Evolutionary conservation across 2,113 vertebrate species (phyloP).

Genomic region (Notothenia rossii): DNA sequence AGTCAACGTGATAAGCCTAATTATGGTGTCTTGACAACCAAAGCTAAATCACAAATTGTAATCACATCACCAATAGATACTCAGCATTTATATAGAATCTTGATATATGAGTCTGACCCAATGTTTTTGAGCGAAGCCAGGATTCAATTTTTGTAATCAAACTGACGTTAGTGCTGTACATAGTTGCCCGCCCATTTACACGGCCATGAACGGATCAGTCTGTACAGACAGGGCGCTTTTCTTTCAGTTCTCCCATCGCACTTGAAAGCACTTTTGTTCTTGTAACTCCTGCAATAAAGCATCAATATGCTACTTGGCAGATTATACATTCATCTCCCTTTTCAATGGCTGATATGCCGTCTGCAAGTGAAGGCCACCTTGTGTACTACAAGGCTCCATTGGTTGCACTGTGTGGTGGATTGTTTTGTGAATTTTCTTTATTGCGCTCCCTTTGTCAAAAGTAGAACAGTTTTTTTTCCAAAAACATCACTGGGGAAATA

Average conservation of each 20-base stretch:
- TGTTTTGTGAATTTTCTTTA: no score
- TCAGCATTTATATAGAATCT: neutral
- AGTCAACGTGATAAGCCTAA: no score
- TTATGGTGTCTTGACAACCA: no score
- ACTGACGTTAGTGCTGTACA: neutral
- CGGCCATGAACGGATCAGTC: constrained; percentile 2
- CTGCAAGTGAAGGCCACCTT: neutral
- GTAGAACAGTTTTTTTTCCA: no score
- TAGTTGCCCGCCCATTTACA: neutral
- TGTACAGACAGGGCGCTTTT: neutral
- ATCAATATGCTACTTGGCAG: neutral
- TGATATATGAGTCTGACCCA: constrained; percentile 3
- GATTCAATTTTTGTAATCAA: neutral
- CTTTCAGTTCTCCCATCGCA: neutral
- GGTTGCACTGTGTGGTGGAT: no score
- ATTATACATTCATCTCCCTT: neutral
- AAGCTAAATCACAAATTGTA: no score
- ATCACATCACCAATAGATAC: no score
- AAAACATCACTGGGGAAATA: neutral
- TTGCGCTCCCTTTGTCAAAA: no score
- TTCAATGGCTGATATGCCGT: neutral
- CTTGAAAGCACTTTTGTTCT: neutral
- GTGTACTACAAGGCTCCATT: neutral
- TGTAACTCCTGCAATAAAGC: neutral
- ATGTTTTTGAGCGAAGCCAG: neutral